Conservation (phyloP, 1,140 invertebrate genomes). For the Hormaphis cornu region DNA sequence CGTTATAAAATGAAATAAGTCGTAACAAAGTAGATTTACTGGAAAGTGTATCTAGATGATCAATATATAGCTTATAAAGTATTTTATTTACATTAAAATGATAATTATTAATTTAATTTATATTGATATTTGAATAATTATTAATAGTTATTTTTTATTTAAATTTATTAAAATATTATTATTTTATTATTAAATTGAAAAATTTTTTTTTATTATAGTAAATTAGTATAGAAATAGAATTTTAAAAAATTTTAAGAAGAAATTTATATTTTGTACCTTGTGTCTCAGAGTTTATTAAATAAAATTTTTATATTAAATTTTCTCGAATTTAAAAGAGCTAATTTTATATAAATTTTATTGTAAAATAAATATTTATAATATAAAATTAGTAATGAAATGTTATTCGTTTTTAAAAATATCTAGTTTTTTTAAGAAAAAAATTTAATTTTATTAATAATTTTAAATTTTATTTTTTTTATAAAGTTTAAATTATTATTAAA, state of each 20-base stretch:
- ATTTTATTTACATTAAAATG: conserved; percentile 50
- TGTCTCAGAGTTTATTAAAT: too few species aligned
- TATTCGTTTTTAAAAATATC: conserved; percentile 20
- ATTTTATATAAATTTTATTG: too few species aligned
- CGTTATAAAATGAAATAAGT: conserved; percentile 45
- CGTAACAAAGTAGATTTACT: conserved; percentile 59
- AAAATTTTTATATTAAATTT: too few species aligned
- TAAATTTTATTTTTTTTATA: conserved; percentile 38
- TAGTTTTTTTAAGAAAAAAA: conserved; percentile 27
- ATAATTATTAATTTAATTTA: conserved; percentile 41
- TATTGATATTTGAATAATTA: conserved; percentile 34
- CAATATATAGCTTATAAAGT: conserved; percentile 46
- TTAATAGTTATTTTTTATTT: conserved; percentile 44
- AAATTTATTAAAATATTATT: conserved; percentile 47
- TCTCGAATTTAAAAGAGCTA: too few species aligned
- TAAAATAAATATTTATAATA: conserved; percentile 20
- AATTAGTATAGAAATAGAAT: conserved; percentile 46
- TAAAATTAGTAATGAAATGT: conserved; percentile 10
- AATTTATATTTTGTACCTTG: background rate
- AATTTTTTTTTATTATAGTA: too few species aligned
- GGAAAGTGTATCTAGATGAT: conserved; percentile 52
- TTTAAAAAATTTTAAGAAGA: conserved; percentile 29
- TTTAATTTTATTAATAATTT: conserved; percentile 34
- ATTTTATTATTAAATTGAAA: conserved; percentile 59
- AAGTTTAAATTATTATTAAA: conserved; percentile 21